Percentiles rank a stretch among this genome's conserved stretches.
These are phyloP conservation scores for Tetramorium bicarinatum DNA, from an alignment of 2,888 invertebrate genomes.

Conservation along the genomic window DNA sequence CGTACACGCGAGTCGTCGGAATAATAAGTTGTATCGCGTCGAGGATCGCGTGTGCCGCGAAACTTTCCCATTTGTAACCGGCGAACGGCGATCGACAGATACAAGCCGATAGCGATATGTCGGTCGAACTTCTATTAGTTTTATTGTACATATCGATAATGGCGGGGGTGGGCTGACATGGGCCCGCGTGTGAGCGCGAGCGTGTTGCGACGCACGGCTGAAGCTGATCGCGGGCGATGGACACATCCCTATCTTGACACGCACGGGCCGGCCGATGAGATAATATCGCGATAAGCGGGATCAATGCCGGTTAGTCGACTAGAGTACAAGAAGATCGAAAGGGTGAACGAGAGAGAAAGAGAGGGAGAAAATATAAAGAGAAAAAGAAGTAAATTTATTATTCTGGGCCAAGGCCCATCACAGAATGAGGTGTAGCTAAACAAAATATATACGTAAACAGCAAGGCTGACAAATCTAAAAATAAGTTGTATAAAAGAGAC, in stretches of 20 bases:
- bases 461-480: background rate
- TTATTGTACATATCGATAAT: constrained; percentile 76
- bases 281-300: constrained; percentile 75
- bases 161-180: constrained; percentile 49
- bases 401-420: constrained; percentile 17
- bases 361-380: background rate
- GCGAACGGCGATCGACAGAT: constrained; percentile 77
- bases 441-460: background rate
- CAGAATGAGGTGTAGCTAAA: constrained; percentile 9
- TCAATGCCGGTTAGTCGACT: constrained; percentile 67
- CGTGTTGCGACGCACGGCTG: constrained; percentile 47
- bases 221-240: constrained; percentile 50
- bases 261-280: constrained; percentile 76
- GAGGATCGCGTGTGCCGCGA: constrained; percentile 81
- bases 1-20: constrained; percentile 60
- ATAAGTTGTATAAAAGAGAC: constrained; percentile 10
- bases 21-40: constrained; percentile 72
- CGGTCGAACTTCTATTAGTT: constrained; percentile 78
- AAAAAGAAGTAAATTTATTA: constrained; percentile 23
- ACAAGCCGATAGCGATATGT: constrained; percentile 79
- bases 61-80: constrained; percentile 81
- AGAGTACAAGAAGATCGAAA: constrained; percentile 31
- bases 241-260: constrained; percentile 75
- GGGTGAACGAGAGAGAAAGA: background rate
- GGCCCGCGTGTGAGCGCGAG: constrained; percentile 26